A percentile compares a stretch with the other conserved stretches of the same genome.
Conservation (phyloP, 1,140 invertebrate genomes). For the Drosophila ironensis region DNA sequence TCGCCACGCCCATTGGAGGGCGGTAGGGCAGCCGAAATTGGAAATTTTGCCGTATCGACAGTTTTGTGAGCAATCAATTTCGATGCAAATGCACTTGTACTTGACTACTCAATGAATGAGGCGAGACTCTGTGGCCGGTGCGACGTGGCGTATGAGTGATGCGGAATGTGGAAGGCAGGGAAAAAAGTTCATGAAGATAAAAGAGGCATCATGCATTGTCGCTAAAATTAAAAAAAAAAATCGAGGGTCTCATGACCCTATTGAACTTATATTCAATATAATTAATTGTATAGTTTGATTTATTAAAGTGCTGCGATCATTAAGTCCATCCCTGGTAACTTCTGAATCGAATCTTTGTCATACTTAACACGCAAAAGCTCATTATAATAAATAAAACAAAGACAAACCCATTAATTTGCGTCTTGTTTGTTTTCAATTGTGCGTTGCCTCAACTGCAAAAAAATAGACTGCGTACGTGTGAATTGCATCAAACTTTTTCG, state of each 20-base stretch:
- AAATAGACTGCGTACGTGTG: conserved; percentile 18
- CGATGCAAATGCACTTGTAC: conserved; percentile 79
- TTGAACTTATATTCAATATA: too few relatives aligned
- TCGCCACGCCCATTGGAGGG: conserved; percentile 26
- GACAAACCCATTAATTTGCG: conserved; percentile 57
- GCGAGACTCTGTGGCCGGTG: conserved; percentile 29
- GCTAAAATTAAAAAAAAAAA: conserved; percentile 37
- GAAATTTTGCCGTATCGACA: conserved; percentile 73
- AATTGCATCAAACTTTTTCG: conserved; percentile 58
- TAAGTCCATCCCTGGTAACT: too few relatives aligned
- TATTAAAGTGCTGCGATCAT: too few relatives aligned
- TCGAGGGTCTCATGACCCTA: too few relatives aligned
- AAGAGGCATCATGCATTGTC: conserved; percentile 37
- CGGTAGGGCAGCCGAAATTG: conserved; percentile 53
- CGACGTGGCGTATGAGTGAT: conserved; percentile 63
- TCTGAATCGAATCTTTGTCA: too few relatives aligned
- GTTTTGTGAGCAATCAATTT: conserved; percentile 80
- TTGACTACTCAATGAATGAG: conserved; percentile 79
- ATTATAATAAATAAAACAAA: conserved; percentile 51
- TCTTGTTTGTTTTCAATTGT: conserved; percentile 54
- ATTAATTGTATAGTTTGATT: too few relatives aligned
- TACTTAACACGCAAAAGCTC: too few relatives aligned
- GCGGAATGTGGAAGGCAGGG: conserved; percentile 17
- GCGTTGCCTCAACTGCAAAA: conserved; percentile 35
- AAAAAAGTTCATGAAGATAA: conserved; percentile 13